Evolutionary conservation across 37 sponge, comb jelly and placozoan species (phyloP).

Genomic region (Ephydatia muelleri): DNA sequence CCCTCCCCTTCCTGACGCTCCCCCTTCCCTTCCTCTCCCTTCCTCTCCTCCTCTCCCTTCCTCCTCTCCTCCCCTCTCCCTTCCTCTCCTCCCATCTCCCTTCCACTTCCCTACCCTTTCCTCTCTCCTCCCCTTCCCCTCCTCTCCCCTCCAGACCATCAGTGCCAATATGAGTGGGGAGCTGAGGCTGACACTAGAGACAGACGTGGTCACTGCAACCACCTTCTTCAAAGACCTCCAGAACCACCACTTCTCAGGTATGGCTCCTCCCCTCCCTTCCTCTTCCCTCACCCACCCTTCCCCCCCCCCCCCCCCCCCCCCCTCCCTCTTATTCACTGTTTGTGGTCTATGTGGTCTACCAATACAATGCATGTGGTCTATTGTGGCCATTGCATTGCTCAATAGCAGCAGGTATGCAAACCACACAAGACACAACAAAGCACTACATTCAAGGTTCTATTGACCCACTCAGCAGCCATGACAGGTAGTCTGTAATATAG

Average conservation of each 20-base stretch:
- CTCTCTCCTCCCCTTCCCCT: background rate
- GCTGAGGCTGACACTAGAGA: conserved; percentile 70
- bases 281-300: background rate
- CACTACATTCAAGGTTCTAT: too few relatives aligned
- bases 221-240: conserved; percentile 84
- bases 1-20: too few relatives aligned
- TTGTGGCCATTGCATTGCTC: too few relatives aligned
- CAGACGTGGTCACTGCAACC: conserved; percentile 75
- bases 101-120: background rate
- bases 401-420: too few relatives aligned
- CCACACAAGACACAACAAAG: too few relatives aligned
- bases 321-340: background rate
- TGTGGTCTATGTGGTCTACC: too few relatives aligned
- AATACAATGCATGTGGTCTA: too few relatives aligned
- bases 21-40: too few relatives aligned
- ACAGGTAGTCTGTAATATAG: too few relatives aligned
- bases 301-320: background rate
- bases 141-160: conserved; percentile 51
- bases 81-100: conserved; percentile 18
- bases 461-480: too few relatives aligned
- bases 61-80: background rate
- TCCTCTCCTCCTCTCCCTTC: too few relatives aligned
- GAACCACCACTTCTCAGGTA: conserved; percentile 73
- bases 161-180: conserved; percentile 82
- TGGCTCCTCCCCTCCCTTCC: background rate